A percentile compares a stretch with the other conserved stretches of the same genome.
Conservation (phyloP, 2,797 vertebrate genomes). For the Pseudochirops cupreus region DNA sequence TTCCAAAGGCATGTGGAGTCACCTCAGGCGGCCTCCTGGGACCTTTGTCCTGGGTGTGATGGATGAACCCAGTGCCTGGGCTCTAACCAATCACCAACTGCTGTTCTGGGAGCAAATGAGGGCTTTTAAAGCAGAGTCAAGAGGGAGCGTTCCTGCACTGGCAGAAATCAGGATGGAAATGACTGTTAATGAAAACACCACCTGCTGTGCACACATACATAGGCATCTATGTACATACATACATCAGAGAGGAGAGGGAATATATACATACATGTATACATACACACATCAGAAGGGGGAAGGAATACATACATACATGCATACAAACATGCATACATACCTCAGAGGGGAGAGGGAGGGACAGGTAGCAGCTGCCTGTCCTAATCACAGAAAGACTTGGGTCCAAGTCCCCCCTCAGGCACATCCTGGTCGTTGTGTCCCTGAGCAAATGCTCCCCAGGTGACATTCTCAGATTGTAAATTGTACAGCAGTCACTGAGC, state of each 20-base stretch:
- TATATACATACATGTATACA: neutral
- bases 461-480: neutral
- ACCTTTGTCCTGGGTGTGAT: constrained; percentile 50
- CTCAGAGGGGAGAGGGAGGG: neutral
- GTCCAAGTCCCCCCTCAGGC: too few relatives aligned
- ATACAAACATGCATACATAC: too few relatives aligned
- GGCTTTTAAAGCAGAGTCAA: neutral
- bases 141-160: neutral
- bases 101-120: neutral
- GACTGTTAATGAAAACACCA: neutral
- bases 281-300: too few relatives aligned
- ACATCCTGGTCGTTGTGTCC: too few relatives aligned
- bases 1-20: neutral
- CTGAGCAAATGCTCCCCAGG: neutral
- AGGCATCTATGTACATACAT: neutral
- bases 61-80: neutral
- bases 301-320: too few relatives aligned
- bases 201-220: neutral
- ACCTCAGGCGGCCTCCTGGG: neutral
- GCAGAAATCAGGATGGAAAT: neutral
- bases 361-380: neutral
- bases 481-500: too few relatives aligned
- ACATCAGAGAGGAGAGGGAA: neutral
- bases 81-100: neutral
- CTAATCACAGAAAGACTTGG: neutral